Evolutionary conservation across 2,113 vertebrate species (phyloP).

Genomic region (Mastomys natalensis): DNA sequence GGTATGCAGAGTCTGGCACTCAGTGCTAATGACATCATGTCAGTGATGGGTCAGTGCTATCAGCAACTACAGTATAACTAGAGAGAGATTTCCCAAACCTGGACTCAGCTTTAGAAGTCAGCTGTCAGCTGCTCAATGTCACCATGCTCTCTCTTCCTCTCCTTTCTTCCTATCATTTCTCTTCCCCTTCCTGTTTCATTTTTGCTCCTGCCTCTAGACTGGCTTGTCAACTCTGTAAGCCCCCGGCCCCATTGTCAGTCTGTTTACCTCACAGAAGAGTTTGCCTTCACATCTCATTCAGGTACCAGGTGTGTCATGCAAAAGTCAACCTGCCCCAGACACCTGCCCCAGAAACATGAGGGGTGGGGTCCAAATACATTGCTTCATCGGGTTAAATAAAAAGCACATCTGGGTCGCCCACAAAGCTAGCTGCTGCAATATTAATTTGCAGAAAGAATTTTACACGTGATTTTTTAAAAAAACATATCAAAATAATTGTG

Average conservation of each 20-base stretch:
- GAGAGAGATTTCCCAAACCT: not conserved
- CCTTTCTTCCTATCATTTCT: not conserved
- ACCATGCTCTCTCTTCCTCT: not conserved
- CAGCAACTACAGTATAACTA: not conserved
- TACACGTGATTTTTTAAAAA: not conserved
- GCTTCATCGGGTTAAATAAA: not conserved
- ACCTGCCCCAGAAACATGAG: not conserved
- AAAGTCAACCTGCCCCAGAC: not conserved
- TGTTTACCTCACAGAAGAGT: not conserved
- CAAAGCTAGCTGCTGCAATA: not conserved
- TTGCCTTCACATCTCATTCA: not conserved
- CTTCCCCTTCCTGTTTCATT: not conserved
- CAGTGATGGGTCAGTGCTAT: not conserved
- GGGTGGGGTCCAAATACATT: not conserved
- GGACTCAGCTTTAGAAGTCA: not conserved
- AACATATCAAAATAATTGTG: constrained; percentile 15
- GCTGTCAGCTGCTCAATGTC: not conserved
- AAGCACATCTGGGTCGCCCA: too few species aligned
- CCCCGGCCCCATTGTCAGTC: not conserved
- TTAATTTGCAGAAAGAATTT: constrained; percentile 16
- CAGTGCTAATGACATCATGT: too few species aligned
- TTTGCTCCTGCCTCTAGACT: not conserved
- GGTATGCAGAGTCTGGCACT: not conserved
- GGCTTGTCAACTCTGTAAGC: not conserved
- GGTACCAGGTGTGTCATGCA: not conserved